Evolutionary conservation across 2,888 invertebrate genomes (phyloP).

Genomic region (Octonoba sinensis): DNA sequence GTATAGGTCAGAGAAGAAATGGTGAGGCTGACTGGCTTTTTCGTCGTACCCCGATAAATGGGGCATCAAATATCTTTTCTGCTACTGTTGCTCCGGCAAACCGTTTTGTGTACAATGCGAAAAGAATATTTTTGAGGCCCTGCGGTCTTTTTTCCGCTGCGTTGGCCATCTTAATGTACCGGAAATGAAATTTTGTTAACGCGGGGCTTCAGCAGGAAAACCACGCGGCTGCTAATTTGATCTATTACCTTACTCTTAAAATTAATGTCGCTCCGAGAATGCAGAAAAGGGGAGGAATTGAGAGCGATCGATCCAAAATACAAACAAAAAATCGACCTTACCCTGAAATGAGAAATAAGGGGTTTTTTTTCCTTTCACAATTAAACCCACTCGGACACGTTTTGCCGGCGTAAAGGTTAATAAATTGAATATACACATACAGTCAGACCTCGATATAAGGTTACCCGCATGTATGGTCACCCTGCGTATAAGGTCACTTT

Average conservation of each 20-base stretch:
- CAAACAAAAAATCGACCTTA: too few relatives aligned
- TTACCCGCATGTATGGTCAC: too few relatives aligned
- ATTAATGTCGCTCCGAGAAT: conserved; percentile 45
- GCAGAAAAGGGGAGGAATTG: conserved; percentile 35
- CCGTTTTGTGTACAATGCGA: conserved; percentile 61
- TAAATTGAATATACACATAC: too few relatives aligned
- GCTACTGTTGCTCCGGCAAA: conserved; percentile 62
- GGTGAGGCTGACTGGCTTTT: conserved; percentile 4
- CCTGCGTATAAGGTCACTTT: too few relatives aligned
- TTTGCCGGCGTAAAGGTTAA: too few relatives aligned
- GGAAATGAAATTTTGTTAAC: conserved; percentile 62
- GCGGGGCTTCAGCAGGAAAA: conserved; percentile 22
- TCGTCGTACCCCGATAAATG: conserved; percentile 46
- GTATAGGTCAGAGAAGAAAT: conserved; percentile 50
- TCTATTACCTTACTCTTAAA: conserved; percentile 56
- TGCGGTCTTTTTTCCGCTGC: conserved; percentile 55
- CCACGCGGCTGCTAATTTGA: conserved; percentile 54
- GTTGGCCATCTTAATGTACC: conserved; percentile 50
- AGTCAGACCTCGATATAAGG: too few relatives aligned
- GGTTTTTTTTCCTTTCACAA: too few relatives aligned
- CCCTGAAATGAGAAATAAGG: too few relatives aligned
- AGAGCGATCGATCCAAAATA: too few relatives aligned
- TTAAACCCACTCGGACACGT: too few relatives aligned
- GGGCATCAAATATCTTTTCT: conserved; percentile 61
- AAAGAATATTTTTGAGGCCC: conserved; percentile 54